phyloP scores from a whole-genome alignment of 2,797 vertebrate species.

The Prionace glauca region DNA sequence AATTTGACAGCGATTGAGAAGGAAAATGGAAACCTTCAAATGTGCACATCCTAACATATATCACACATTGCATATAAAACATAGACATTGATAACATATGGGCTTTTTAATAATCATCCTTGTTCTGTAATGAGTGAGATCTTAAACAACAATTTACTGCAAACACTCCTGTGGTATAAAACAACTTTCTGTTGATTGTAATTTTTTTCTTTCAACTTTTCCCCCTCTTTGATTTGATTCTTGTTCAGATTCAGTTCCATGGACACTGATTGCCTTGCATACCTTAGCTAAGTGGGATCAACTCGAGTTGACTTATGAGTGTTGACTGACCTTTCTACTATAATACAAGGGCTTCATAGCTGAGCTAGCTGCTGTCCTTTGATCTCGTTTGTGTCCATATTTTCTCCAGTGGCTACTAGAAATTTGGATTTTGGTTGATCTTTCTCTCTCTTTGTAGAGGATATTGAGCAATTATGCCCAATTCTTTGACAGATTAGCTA shows the following conservation, averaged over 20 bases:
- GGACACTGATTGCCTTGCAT: neutral
- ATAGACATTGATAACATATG: neutral
- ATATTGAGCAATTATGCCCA: neutral
- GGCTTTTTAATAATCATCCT: neutral
- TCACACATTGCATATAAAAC: neutral
- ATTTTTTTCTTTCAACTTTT: neutral
- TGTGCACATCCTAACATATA: neutral
- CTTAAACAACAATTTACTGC: neutral
- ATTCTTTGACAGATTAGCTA: neutral
- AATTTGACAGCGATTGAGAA: neutral
- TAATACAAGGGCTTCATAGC: neutral
- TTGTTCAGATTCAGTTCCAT: neutral
- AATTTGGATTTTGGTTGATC: neutral
- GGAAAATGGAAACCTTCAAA: neutral
- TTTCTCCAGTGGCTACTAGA: too few relatives aligned
- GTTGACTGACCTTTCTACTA: neutral
- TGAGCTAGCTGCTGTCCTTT: neutral
- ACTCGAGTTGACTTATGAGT: neutral
- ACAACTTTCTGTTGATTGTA: neutral
- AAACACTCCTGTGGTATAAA: neutral
- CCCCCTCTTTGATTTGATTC: neutral
- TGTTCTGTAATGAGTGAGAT: neutral
- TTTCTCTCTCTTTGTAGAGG: neutral
- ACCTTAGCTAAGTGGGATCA: neutral
- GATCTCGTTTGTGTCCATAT: neutral